Base-by-base conservation (phyloP, 2,113 vertebrate species). In the Pristiophorus japonicus region DNA sequence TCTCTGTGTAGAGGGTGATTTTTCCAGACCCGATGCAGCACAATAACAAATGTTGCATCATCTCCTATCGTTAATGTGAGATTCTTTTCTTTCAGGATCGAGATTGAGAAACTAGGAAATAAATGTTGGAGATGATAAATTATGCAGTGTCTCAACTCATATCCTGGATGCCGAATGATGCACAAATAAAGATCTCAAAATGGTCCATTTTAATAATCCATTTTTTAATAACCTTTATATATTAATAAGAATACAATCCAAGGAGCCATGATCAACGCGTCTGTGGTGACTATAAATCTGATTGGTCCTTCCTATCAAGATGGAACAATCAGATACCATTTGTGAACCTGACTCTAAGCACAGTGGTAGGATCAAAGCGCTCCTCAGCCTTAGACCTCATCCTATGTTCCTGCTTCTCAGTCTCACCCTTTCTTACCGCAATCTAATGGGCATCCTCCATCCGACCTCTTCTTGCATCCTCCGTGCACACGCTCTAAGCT, bases 1-100 rank as follows among this genome's bases (percentile, higher is more conserved):
- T 99, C 98, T 95, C 96, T 97, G 96, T 99, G 98, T 94, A 97
- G 96, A 0, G 98, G 98, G 96, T 99, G 98, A 88, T 98, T 98
- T 96, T 97, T 97, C 98, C 98, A 99, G 34, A 98, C 98, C 97
- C 98, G 97, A 96, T 99, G 99, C 75, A 99, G 96, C 96, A 99
- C 95, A 88, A 99, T 97, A 95, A 98, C 97, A 97, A 99, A 99
- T 95, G 98, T 98, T 75, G 97, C 97, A 0, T 98, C 98, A 24
- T 97, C 97, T 96, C 96, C 98, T 88, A 99, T 97, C 91, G 97
- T 97, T 12, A 99, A 96, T 14, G 97, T 97, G 84, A 99, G 96
- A 96, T 97, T 98, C 95, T 97, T 97, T 90, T 98, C 98, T 20
- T 97, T 98, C 81, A 96, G 97, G 96, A 99, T 97, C 34, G 95